Percentiles rank a stretch among this genome's conserved stretches.
Evolutionary conservation across 2,888 invertebrate genomes (phyloP).

Genomic region (Orgyia antiqua): DNA sequence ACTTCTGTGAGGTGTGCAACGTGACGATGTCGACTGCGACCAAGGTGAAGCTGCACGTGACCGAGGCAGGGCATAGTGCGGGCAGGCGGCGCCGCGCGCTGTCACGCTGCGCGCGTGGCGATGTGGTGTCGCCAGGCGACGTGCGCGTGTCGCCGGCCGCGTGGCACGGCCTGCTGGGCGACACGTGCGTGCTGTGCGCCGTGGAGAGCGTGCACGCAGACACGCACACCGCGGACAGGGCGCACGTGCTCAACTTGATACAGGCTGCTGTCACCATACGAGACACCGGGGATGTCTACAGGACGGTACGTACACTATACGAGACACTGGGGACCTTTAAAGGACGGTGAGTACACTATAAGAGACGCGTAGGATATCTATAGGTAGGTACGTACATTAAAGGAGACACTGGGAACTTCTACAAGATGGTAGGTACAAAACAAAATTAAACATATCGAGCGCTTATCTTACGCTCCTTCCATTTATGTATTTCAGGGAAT

Average conservation of each 20-base stretch:
- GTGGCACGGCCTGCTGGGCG: constrained; percentile 18
- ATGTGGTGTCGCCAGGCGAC: constrained; percentile 8
- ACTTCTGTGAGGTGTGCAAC: constrained; percentile 20
- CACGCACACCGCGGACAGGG: constrained; percentile 4
- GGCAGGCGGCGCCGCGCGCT: not conserved
- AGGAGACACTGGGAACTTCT: too few relatives aligned
- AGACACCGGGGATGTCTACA: constrained; percentile 5
- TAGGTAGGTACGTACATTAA: too few relatives aligned
- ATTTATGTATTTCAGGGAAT: too few relatives aligned
- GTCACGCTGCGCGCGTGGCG: constrained; percentile 2
- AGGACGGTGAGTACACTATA: too few relatives aligned
- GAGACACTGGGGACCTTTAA: too few relatives aligned
- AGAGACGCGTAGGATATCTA: too few relatives aligned
- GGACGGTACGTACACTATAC: constrained; percentile 14
- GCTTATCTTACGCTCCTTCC: too few relatives aligned
- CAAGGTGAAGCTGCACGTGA: constrained; percentile 13
- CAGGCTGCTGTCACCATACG: constrained; percentile 4
- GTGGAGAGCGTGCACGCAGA: constrained; percentile 10
- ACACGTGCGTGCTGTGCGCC: constrained; percentile 16
- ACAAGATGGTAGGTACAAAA: too few relatives aligned
- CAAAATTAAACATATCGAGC: too few relatives aligned
- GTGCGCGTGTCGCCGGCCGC: constrained; percentile 9
- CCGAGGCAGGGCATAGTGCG: constrained; percentile 6
- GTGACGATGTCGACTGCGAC: constrained; percentile 8
- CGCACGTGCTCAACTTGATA: constrained; percentile 15